Evolutionary conservation across 2,113 vertebrate genomes (phyloP), one percentile per base, ranked within the genome.

Genomic region (Tragelaphus strepsiceros): DNA sequence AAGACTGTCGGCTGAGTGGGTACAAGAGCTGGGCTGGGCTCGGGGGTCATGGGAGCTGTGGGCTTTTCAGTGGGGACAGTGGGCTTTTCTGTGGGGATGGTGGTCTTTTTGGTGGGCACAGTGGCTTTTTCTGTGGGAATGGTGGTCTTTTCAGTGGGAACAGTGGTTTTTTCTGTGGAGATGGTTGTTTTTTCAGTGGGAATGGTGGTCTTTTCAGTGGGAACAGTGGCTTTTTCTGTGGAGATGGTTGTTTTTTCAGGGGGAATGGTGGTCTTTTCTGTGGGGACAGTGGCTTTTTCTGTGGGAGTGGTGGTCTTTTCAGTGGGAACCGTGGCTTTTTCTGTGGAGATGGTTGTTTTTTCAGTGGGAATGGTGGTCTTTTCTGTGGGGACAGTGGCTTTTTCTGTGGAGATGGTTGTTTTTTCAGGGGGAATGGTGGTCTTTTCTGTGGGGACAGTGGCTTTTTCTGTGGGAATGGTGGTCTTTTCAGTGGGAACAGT

Each of bases 381-480:
- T 39, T 67, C 24, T 0, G n/a, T 26, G 24, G 54, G 24, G 7
- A 54, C 0, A 0, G 13, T 59, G 24, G 14, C 1, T 4, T 43
- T 22, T 51, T 59, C 59, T 1, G 39, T 53, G n/a, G 28, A 3
- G 0, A 59, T 59, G 12, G 28, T 61, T 2, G 26, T 14, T 1
- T 30, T 30, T 61, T n/a, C n/a, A n/a, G n/a, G n/a, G n/a, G n/a
- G n/a, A n/a, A n/a, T n/a, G n/a, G n/a, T n/a, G n/a, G n/a, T n/a
- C n/a, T n/a, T n/a, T 30, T 61, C 6, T 0, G 59, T 61, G 28
- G 28, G 61, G 3, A 7, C 14, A 3, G 61, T 16, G 3, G 30
- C 8, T 1, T 32, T 64, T 64, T 64, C 1, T 0, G 64, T 67
- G 17, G 64, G 7, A 1, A 35, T 1, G 1, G 6, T 15, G 64